Evolutionary conservation across 2,888 invertebrate genomes (phyloP).

Genomic region (Tryphoninae sp.): DNA sequence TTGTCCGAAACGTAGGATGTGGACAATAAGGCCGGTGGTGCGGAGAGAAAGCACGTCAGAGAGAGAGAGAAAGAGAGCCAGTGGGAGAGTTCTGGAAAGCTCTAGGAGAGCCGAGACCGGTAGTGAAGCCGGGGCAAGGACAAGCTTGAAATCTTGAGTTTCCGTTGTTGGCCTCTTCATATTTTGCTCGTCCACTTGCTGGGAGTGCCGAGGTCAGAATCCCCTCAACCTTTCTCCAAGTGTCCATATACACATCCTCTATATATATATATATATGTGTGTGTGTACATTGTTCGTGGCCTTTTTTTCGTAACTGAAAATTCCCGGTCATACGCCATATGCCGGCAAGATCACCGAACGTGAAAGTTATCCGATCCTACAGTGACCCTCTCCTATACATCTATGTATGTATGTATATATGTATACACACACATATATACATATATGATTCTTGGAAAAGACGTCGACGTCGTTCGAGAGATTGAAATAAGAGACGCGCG

Average conservation of each 20-base stretch:
- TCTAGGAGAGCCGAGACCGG: conserved; percentile 37
- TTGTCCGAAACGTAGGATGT: conserved; percentile 62
- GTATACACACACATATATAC: background rate
- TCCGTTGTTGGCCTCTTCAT: conserved; percentile 60
- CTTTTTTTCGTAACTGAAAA: conserved; percentile 39
- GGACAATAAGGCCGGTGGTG: conserved; percentile 59
- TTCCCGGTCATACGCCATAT: conserved; percentile 38
- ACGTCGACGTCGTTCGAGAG: conserved; percentile 53
- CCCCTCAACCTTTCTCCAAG: conserved; percentile 35
- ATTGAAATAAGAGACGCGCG: conserved; percentile 68
- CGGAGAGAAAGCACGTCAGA: conserved; percentile 41
- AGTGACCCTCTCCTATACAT: conserved; percentile 21
- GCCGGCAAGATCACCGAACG: conserved; percentile 49
- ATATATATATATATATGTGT: background rate
- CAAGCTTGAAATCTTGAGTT: conserved; percentile 60
- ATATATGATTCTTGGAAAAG: conserved; percentile 29
- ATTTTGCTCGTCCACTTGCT: conserved; percentile 62
- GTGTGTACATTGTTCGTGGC: conserved; percentile 26
- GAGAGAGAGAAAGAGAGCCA: conserved; percentile 24
- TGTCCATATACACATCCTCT: background rate
- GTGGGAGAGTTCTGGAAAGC: conserved; percentile 59
- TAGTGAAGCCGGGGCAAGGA: conserved; percentile 47
- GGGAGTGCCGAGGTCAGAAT: conserved; percentile 49
- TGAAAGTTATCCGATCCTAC: conserved; percentile 53
- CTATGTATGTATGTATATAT: background rate